Conservation (phyloP, 1,140 invertebrate genomes). For the Oryzaephilus surinamensis region DNA sequence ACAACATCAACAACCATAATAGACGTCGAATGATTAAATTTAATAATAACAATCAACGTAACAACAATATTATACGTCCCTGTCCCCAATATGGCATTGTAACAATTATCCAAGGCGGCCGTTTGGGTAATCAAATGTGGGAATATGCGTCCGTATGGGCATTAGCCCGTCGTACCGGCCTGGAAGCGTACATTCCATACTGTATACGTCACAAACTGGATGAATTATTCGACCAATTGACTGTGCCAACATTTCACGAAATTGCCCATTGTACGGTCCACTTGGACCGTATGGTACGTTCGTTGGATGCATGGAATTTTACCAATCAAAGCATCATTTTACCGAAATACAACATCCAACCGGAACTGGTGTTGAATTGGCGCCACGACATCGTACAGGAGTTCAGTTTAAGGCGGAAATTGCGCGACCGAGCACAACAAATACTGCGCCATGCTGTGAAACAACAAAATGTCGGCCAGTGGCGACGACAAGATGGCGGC, state of each 20-base stretch:
- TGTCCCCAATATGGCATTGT: constrained; percentile 47
- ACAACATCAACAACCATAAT: constrained; percentile 46
- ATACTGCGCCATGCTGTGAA: constrained; percentile 35
- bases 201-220: constrained; percentile 46
- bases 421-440: constrained; percentile 38
- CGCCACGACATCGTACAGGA: constrained; percentile 45
- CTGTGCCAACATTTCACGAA: constrained; percentile 44
- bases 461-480: constrained; percentile 28
- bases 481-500: too few species aligned
- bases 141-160: constrained; percentile 54
- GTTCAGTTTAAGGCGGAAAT: constrained; percentile 42
- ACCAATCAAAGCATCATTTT: constrained; percentile 49
- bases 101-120: constrained; percentile 45
- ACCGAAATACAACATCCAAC: constrained; percentile 44
- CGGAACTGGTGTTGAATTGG: constrained; percentile 46
- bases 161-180: constrained; percentile 41
- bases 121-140: constrained; percentile 56
- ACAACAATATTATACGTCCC: constrained; percentile 37
- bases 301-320: constrained; percentile 45
- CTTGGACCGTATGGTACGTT: constrained; percentile 39
- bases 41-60: too few species aligned
- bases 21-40: constrained; percentile 40
- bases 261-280: constrained; percentile 45
- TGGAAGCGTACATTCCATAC: constrained; percentile 47
- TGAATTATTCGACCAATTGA: constrained; percentile 42